Evolutionary conservation across 2,113 vertebrate genomes (phyloP).

Genomic region (Sinocyclocheilus anophthalmus): DNA sequence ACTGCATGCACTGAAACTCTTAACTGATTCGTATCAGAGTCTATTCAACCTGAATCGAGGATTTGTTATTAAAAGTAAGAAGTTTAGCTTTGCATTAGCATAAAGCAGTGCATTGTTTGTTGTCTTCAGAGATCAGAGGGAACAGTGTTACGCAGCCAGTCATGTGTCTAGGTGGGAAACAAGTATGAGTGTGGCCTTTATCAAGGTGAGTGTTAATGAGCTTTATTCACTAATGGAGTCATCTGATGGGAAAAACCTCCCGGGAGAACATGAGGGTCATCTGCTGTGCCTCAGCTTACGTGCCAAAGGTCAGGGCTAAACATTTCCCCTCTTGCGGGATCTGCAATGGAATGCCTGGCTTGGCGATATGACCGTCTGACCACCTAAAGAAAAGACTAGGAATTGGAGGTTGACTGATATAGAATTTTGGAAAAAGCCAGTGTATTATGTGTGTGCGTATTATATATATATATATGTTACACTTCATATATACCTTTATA

Average conservation of each 20-base stretch:
- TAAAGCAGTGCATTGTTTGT: background rate
- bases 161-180: background rate
- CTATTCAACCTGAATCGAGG: background rate
- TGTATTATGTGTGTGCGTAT: no score
- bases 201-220: background rate
- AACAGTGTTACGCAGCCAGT: background rate
- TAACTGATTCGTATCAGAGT: background rate
- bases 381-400: constrained; percentile 17
- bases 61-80: background rate
- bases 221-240: constrained; percentile 40
- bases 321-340: constrained; percentile 61
- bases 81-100: background rate
- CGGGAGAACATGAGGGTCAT: constrained; percentile 45
- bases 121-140: background rate
- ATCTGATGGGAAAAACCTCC: constrained; percentile 50
- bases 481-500: no score
- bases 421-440: background rate
- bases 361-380: constrained; percentile 43
- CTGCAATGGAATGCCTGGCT: constrained; percentile 51
- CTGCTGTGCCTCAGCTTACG: constrained; percentile 54
- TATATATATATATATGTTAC: background rate
- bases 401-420: background rate
- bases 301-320: constrained; percentile 63
- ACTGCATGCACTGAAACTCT: background rate
- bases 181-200: background rate